Evolutionary conservation across 1,140 invertebrate species (phyloP).

Genomic region (Drosophila jambulina): DNA sequence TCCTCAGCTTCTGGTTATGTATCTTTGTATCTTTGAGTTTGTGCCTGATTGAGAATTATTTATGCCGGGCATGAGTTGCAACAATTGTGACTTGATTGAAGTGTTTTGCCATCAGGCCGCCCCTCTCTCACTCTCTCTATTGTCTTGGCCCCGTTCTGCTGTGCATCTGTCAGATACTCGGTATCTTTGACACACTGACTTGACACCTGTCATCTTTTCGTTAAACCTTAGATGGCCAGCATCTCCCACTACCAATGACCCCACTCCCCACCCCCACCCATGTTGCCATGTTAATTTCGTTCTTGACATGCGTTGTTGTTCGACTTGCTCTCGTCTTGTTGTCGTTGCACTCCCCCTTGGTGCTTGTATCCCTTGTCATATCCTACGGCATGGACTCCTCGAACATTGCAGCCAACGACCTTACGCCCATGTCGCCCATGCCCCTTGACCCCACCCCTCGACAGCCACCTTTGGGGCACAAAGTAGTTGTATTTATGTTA

Average conservation of each 20-base stretch:
- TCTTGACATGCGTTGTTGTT: slow-evolving; percentile 50
- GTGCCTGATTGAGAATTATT: slow-evolving; percentile 26
- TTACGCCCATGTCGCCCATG: slow-evolving; percentile 23
- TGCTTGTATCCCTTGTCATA: slow-evolving; percentile 33
- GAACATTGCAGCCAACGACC: slow-evolving; percentile 35
- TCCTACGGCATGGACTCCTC: slow-evolving; percentile 48
- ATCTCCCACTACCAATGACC: background rate
- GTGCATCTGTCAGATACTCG: slow-evolving; percentile 34
- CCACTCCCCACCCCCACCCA: background rate
- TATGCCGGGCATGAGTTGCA: slow-evolving; percentile 23
- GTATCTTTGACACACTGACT: slow-evolving; percentile 60
- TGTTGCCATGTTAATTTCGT: slow-evolving; percentile 64
- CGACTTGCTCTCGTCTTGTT: slow-evolving; percentile 39
- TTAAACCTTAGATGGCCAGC: slow-evolving; percentile 51
- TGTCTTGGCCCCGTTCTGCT: background rate
- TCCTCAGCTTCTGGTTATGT: slow-evolving; percentile 2
- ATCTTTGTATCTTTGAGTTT: slow-evolving; percentile 5
- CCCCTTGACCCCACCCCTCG: slow-evolving; percentile 12
- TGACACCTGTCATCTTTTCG: slow-evolving; percentile 82
- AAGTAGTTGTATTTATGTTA: slow-evolving; percentile 81
- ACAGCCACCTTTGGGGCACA: slow-evolving; percentile 54
- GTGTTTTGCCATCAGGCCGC: background rate
- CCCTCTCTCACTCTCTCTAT: too few species aligned
- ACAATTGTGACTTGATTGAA: slow-evolving; percentile 40
- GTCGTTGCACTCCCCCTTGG: slow-evolving; percentile 24